Evolutionary conservation across 2,113 vertebrate genomes (phyloP).

Genomic region (Macaca nemestrina): DNA sequence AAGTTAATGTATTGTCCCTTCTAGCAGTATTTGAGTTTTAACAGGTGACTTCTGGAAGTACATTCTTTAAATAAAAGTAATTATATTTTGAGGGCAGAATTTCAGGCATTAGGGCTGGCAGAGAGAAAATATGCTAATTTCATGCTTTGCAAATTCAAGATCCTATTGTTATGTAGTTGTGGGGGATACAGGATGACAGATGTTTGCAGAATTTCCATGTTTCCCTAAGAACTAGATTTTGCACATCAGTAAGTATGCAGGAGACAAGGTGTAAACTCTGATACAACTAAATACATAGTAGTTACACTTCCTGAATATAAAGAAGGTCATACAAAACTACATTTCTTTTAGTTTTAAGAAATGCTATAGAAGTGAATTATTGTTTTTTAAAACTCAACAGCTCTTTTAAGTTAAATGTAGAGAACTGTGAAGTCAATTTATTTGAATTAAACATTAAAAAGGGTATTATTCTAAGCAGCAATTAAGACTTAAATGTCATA

Average conservation of each 20-base stretch:
- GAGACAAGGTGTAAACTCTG: slow-evolving; percentile 4
- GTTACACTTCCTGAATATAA: slow-evolving; percentile 41
- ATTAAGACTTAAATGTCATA: slow-evolving; percentile 73
- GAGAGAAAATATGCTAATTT: slow-evolving; percentile 43
- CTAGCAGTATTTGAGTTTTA: neutral
- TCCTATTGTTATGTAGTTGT: slow-evolving; percentile 21
- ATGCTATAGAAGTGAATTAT: neutral
- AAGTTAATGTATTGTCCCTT: neutral
- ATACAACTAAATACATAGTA: slow-evolving; percentile 26
- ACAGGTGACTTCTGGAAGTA: neutral
- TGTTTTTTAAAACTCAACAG: slow-evolving; percentile 14
- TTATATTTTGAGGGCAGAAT: slow-evolving; percentile 21
- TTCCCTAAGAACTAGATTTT: slow-evolving; percentile 45
- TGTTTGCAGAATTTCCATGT: slow-evolving; percentile 38
- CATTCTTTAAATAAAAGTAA: slow-evolving; percentile 36
- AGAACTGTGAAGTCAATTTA: slow-evolving; percentile 48
- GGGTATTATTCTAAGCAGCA: slow-evolving; percentile 66
- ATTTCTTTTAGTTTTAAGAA: slow-evolving; percentile 48
- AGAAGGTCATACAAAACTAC: neutral
- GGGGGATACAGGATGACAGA: slow-evolving; percentile 33
- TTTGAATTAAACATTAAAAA: slow-evolving; percentile 65
- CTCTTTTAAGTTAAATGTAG: slow-evolving; percentile 60
- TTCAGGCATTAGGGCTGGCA: neutral
- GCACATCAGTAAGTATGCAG: slow-evolving; percentile 22
- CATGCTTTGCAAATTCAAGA: slow-evolving; percentile 15